Base-by-base conservation (phyloP, 2,113 vertebrate genomes). In the Pao palembangensis region DNA sequence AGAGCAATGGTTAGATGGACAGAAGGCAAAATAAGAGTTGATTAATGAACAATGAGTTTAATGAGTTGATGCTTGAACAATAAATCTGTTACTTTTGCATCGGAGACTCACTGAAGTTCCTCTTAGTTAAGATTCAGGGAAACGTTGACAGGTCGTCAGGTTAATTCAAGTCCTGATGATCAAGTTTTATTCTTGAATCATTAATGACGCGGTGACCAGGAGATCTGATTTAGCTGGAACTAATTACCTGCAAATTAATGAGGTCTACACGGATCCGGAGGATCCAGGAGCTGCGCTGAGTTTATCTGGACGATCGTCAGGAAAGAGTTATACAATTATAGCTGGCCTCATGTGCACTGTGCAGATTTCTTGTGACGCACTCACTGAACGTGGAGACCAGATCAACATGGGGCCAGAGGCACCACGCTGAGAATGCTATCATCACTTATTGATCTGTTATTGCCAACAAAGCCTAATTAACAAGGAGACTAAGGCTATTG, bases 191-290 rank as follows among this genome's bases (percentile, higher is more conserved):
- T 62, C 58, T 78, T 8, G 65, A 58, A 73, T 62, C 21, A 53
- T 64, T 67, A 75, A 61, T 69, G 55, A 66, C 21, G 42, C 0
- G 49, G 67, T 59, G 66, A 58, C 50, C n/a, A 64, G 68, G 66
- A 73, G 67, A 48, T 68, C 64, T 38, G 47, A 42, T 65, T 63
- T 52, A 62, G 28, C 16, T 55, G 61, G 53, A 67, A 19, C 73
- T 66, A 73, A 84, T 81, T 77, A 77, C 48, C 59, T 67, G 62
- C 67, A 71, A 52, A 63, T 48, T 69, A 48, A 48, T 54, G 8
- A 64, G 4, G 5, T 63, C 71, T 21, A 6, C 8, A 42, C 73
- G 70, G 75, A 81, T 25, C 41, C 3, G 42, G 1, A 17, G 18
- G 16, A 25, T 58, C 50, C 60, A 66, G 58, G 16, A 23, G 43